Percentiles rank a stretch among this genome's conserved stretches.
These are phyloP conservation scores for Eueremaeus valkanovi DNA, from an alignment of 2,888 invertebrate species.

Conservation along the genomic window DNA sequence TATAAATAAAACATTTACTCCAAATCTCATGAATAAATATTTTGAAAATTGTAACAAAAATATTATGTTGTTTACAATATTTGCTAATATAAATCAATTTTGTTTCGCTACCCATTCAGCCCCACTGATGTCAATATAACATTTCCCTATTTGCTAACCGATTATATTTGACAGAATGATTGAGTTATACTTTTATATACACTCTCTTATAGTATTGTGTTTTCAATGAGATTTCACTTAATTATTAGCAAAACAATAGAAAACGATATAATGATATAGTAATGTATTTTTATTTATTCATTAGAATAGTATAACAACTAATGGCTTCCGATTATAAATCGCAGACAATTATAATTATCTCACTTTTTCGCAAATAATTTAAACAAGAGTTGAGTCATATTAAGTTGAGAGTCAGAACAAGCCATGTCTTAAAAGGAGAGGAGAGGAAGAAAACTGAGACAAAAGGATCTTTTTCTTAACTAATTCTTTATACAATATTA, in stretches of 20 bases:
- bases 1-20: too few species aligned
- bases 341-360: conserved; percentile 5
- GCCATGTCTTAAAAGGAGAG: background rate
- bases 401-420: too few species aligned
- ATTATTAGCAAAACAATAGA: conserved; percentile 3
- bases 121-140: conserved; percentile 8
- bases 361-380: background rate
- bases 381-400: background rate
- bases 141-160: background rate
- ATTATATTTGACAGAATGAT: conserved; percentile 10
- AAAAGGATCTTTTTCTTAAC: too few species aligned
- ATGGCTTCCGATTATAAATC: background rate
- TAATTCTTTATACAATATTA: background rate
- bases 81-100: background rate
- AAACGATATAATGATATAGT: conserved; percentile 4
- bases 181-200: background rate
- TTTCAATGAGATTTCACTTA: background rate
- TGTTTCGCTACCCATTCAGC: background rate
- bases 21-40: too few species aligned
- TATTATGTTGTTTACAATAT: background rate
- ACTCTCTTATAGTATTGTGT: background rate
- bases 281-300: conserved; percentile 2
- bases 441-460: background rate
- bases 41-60: background rate
- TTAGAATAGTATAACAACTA: background rate